Evolutionary conservation across 2,888 invertebrate species (phyloP), one percentile per base, ranked within the genome.

Genomic region (Macrophya alboannulata): DNA sequence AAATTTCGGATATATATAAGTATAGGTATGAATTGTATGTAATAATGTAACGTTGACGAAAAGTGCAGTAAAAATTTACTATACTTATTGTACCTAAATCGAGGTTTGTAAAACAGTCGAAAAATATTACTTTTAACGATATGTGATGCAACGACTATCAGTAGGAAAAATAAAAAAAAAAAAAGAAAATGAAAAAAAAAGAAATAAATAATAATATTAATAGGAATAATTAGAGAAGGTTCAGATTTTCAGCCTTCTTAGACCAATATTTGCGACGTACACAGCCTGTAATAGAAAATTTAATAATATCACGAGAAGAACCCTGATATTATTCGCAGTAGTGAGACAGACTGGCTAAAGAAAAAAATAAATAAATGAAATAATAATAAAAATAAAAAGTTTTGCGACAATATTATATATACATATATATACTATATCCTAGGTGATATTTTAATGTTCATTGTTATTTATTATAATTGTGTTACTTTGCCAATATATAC

Each of bases 71-170:
- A 40, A 40, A 72, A 71, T 31, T 8, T 17, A 76, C 12, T 10
- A 76, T 10, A 43, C n/a, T 37, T 40, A 37, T 51, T 12, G 15
- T 37, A 71, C 15, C 9, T 25, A 48, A n/a, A 65, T 25, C 65
- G 65, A 82, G 45, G 43, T 31, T 82, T 82, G 65, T 15, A n/a
- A 71, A 45, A 48, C 45, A 51, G 65, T 83, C 83, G 65, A 68
- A 83, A 5, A 84, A 51, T 6, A 51, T 59, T 84, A 72, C 48
- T 55, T 74, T 83, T 74, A 85, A 85, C 85, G 84, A 85, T 59
- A 84, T 84, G 84, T 85, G 83, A 85, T 85, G 82, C 85, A 85
- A 84, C 65, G 85, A 85, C 85, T 85, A 85, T 85, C 85, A 84
- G 84, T 84, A 85, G 65, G 31, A 43, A 25, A 72, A 15, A 59